phyloP scores from a whole-genome alignment of 2,888 invertebrate species.

The Caenorhabditis uteleia region DNA sequence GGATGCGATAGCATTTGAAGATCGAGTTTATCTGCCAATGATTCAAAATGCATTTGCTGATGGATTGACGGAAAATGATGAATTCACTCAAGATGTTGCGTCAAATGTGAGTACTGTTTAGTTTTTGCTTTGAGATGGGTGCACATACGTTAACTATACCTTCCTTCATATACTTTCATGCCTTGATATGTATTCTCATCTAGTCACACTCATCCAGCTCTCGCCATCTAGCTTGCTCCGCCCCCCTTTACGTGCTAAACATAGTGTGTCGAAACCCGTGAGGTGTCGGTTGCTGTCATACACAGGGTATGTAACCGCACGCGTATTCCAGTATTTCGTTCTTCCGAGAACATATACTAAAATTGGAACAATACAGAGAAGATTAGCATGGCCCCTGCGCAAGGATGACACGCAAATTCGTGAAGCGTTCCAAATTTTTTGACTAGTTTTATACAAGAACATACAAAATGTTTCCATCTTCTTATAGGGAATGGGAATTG shows the following conservation, averaged over 20 bases:
- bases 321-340: too few relatives aligned
- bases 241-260: too few relatives aligned
- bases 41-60: conserved; percentile 56
- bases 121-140: too few relatives aligned
- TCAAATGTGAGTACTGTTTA: conserved; percentile 27
- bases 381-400: conserved; percentile 90
- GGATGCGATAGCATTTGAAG: conserved; percentile 6
- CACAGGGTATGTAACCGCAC: too few relatives aligned
- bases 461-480: conserved; percentile 76
- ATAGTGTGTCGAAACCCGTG: too few relatives aligned
- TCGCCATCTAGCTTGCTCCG: too few relatives aligned
- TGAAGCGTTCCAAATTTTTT: conserved; percentile 81
- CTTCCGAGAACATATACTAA: conserved; percentile 71
- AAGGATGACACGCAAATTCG: conserved; percentile 92
- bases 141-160: too few relatives aligned
- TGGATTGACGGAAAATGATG: conserved; percentile 70
- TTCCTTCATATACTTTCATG: too few relatives aligned
- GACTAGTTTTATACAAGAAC: conserved; percentile 2
- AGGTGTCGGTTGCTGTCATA: too few relatives aligned
- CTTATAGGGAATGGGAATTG: conserved; percentile 79
- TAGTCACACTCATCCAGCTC: too few relatives aligned
- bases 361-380: conserved; percentile 91
- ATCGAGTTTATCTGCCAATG: conserved; percentile 7
- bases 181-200: too few relatives aligned
- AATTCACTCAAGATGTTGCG: conserved; percentile 90